Evolutionary conservation across 1,140 invertebrate genomes (phyloP), one percentile per base, ranked within the genome.

Genomic region (Brachionus koreanus): DNA sequence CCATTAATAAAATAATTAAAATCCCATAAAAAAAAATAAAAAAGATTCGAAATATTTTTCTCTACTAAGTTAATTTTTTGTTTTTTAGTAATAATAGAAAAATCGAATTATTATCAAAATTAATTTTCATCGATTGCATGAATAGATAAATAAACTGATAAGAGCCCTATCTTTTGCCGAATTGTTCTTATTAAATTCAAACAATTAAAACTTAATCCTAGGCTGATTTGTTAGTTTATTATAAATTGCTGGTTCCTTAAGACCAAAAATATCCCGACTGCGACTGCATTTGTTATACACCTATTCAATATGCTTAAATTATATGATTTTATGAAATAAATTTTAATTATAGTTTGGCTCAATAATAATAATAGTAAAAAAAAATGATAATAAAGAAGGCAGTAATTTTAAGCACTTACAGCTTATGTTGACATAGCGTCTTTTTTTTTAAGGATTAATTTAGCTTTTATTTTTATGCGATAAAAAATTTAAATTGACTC

Each of bases 121-220:
- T 65, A 65, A 65, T 65, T 33, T 65, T 65, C 33, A 65, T 65
- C 63, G 63, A 65, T 65, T 65, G 63, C 63, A 65, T 65, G 63
- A 65, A 65, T 33, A 65, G 63, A 65, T 65, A 65, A 65, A 10
- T 33, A 37, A 13, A 35, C 33, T 37, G 63, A 65, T 65, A 65
- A 65, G 33, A 65, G 63, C 25, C 3, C 49, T 57, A 57, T 57
- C 49, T 57, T 19, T 49, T 49, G 43, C 43, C 12, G 43, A 49
- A 16, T 49, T 46, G 13, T 49, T 13, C 43, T 6, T 49, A 49
- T 49, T 49, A 2, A 57, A 57, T 57, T 57, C 49, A 57, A 57
- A 57, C 49, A 57, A 57, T 57, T 57, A 57, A 57, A 57, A 25
- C 49, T 25, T 57, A 57, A 57, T 57, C 49, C 49, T 57, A 57